Percentiles rank a stretch among this genome's conserved stretches.
phyloP scores from a whole-genome alignment of 2,888 invertebrate genomes.

The Melikaiella ostensackeni region DNA sequence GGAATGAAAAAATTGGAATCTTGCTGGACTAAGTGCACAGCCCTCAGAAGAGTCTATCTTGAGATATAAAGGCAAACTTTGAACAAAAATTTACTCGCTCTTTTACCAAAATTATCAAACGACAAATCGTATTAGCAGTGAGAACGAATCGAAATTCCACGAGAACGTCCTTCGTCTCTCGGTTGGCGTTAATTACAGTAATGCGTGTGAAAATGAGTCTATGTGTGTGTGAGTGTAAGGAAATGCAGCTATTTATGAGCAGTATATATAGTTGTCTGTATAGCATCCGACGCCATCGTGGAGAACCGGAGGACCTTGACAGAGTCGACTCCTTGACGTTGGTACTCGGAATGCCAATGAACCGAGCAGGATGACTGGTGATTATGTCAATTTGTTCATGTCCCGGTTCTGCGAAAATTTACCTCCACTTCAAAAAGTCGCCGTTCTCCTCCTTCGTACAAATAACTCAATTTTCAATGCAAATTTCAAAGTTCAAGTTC shows the following conservation, averaged over 20 bases:
- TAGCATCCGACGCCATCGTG: constrained; percentile 8
- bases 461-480: background rate
- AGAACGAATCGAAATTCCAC: constrained; percentile 39
- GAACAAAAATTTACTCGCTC: too few species aligned
- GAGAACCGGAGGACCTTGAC: constrained; percentile 37
- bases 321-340: constrained; percentile 40
- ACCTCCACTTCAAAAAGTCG: background rate
- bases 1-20: too few species aligned
- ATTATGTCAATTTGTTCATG: constrained; percentile 30
- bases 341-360: constrained; percentile 36
- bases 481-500: background rate
- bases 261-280: background rate
- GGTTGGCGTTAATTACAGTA: constrained; percentile 32
- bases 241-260: constrained; percentile 14
- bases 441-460: background rate
- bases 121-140: too few species aligned
- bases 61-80: too few species aligned
- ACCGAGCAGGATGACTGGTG: constrained; percentile 26
- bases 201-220: constrained; percentile 14
- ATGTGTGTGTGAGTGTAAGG: background rate
- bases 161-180: constrained; percentile 39
- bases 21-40: too few species aligned
- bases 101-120: too few species aligned
- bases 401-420: constrained; percentile 5
- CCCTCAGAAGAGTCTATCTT: too few species aligned